Evolutionary conservation across 2,797 vertebrate species (phyloP).

Genomic region (Danio kyathit): DNA sequence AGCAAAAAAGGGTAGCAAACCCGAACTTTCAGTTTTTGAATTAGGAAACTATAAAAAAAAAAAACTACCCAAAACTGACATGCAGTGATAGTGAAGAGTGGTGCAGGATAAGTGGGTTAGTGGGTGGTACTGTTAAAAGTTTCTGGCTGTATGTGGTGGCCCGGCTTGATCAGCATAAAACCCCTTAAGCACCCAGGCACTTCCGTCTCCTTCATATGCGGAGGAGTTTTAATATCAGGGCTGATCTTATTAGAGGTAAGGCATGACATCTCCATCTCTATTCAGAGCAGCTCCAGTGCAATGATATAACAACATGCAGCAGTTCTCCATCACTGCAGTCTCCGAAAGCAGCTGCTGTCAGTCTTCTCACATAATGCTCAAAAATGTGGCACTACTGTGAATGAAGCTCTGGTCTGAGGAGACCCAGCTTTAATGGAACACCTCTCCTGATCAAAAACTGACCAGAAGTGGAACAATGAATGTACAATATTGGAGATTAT

Average conservation of each 20-base stretch:
- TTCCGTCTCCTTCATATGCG: slow-evolving; percentile 41
- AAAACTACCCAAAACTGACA: slow-evolving; percentile 22
- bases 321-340: slow-evolving; percentile 47
- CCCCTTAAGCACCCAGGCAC: slow-evolving; percentile 28
- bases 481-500: background rate
- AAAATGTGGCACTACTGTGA: slow-evolving; percentile 43
- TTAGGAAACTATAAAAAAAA: background rate
- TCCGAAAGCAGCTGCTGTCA: slow-evolving; percentile 39
- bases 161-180: slow-evolving; percentile 37
- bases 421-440: slow-evolving; percentile 43
- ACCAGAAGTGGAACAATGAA: background rate
- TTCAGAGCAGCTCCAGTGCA: slow-evolving; percentile 46
- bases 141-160: slow-evolving; percentile 37
- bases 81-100: background rate
- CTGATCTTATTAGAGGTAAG: slow-evolving; percentile 59
- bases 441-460: background rate
- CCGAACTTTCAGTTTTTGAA: slow-evolving; percentile 8
- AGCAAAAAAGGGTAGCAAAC: background rate
- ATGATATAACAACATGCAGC: slow-evolving; percentile 47
- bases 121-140: slow-evolving; percentile 42
- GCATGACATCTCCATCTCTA: slow-evolving; percentile 56
- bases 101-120: background rate
- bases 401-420: slow-evolving; percentile 26
- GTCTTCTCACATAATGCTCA: slow-evolving; percentile 33
- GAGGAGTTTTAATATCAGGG: slow-evolving; percentile 59